Evolutionary conservation across 2,888 invertebrate genomes (phyloP).

Genomic region (Drosophila lutescens): DNA sequence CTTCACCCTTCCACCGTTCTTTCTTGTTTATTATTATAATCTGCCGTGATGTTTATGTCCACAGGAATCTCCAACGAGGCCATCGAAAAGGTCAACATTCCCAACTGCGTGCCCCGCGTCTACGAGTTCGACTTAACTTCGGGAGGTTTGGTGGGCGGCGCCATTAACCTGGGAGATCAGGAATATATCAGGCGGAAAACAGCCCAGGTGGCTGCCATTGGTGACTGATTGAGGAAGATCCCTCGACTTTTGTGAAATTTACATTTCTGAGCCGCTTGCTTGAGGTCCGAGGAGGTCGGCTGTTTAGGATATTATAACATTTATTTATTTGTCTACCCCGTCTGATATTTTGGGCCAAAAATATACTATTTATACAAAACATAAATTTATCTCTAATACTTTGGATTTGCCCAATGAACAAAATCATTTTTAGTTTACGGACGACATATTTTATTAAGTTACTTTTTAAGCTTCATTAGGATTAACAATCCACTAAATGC

Average conservation of each 20-base stretch:
- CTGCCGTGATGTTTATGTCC: neutral
- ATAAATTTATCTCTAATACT: neutral
- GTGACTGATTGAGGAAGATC: constrained; percentile 84
- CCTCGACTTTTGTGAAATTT: constrained; percentile 3
- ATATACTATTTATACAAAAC: constrained; percentile 22
- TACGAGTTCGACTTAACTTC: constrained; percentile 89
- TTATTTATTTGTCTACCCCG: constrained; percentile 26
- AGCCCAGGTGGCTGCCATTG: constrained; percentile 91
- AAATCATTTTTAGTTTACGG: neutral
- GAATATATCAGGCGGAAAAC: constrained; percentile 91
- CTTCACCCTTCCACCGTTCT: no score
- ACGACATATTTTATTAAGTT: neutral
- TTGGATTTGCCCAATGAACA: neutral
- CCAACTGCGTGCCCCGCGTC: constrained; percentile 92
- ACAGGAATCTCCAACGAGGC: constrained; percentile 88
- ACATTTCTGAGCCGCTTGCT: neutral
- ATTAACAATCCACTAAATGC: constrained; percentile 44
- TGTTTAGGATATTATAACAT: constrained; percentile 18
- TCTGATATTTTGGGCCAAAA: constrained; percentile 41
- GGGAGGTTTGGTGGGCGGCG: constrained; percentile 88
- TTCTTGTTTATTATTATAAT: neutral
- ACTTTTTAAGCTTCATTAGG: neutral
- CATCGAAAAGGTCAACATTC: constrained; percentile 91
- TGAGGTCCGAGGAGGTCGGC: neutral
- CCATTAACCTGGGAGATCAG: constrained; percentile 91